These are phyloP conservation scores for Tyrannus savana DNA, from an alignment of 2,113 vertebrate genomes.

Conservation along the genomic window DNA sequence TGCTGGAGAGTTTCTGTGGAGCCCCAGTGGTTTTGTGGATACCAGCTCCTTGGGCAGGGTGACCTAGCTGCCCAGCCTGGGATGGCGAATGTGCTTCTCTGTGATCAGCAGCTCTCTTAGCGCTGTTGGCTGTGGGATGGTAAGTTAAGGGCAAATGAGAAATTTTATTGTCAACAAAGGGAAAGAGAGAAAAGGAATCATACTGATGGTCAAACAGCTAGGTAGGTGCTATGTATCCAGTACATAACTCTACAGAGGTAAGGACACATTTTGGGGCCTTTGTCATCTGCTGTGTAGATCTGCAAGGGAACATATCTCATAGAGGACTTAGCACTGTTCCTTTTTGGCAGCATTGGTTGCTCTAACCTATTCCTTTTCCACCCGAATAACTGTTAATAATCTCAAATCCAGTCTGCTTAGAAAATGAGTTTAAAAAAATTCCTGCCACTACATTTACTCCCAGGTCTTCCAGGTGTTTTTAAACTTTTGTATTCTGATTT, in stretches of 20 bases:
- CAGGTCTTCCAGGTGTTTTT: neutral
- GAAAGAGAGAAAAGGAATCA: neutral
- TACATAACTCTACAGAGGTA: neutral
- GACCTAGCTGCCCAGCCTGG: neutral
- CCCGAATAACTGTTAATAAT: neutral
- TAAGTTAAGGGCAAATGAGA: neutral
- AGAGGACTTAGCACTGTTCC: neutral
- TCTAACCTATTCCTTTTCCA: neutral
- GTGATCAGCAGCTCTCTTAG: neutral
- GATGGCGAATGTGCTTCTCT: neutral
- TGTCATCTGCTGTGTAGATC: neutral
- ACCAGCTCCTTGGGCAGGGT: neutral
- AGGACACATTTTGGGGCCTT: neutral
- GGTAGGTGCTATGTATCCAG: neutral
- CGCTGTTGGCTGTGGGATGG: neutral
- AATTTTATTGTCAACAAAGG: neutral
- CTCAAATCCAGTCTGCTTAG: neutral
- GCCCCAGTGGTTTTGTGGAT: accelerated
- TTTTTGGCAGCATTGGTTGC: neutral
- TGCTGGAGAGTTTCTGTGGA: neutral
- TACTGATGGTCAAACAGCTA: neutral
- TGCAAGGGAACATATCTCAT: neutral
- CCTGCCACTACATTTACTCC: neutral
- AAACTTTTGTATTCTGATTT: neutral
- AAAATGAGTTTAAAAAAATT: neutral